Percentiles rank a stretch among this genome's conserved stretches.
These are phyloP conservation scores for Eugnorisma glareosa DNA, from an alignment of 2,888 invertebrate species.

Conservation along the genomic window DNA sequence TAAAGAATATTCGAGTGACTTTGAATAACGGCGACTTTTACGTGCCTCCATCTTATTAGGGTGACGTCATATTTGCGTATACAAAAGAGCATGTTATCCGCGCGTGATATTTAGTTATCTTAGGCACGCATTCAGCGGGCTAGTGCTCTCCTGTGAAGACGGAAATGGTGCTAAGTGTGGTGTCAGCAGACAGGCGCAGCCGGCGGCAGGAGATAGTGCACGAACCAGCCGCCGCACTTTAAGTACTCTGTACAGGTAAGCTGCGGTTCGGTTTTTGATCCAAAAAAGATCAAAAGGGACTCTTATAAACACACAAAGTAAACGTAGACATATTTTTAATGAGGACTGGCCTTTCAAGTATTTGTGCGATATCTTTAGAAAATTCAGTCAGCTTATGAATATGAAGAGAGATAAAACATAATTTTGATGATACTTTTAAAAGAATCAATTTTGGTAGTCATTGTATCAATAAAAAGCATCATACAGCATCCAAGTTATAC, in stretches of 20 bases:
- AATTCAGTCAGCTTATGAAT: constrained; percentile 15
- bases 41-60: constrained; percentile 31
- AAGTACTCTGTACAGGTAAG: constrained; percentile 47
- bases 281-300: constrained; percentile 47
- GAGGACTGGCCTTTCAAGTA: constrained; percentile 27
- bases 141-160: constrained; percentile 72
- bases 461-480: not conserved
- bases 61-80: constrained; percentile 40
- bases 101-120: constrained; percentile 52
- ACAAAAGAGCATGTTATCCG: constrained; percentile 56
- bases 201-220: constrained; percentile 76
- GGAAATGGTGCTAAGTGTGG: constrained; percentile 82
- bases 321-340: constrained; percentile 50
- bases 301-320: constrained; percentile 35
- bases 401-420: constrained; percentile 13
- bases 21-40: constrained; percentile 40
- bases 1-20: constrained; percentile 47
- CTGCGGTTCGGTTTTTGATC: constrained; percentile 46
- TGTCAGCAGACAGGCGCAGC: constrained; percentile 72
- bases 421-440: constrained; percentile 1
- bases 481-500: not conserved
- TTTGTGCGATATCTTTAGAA: constrained; percentile 30
- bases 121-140: constrained; percentile 57
- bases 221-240: constrained; percentile 68
- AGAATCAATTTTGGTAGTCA: not conserved